phyloP scores from a whole-genome alignment of 2,797 vertebrate species.

The Cynopterus sphinx region DNA sequence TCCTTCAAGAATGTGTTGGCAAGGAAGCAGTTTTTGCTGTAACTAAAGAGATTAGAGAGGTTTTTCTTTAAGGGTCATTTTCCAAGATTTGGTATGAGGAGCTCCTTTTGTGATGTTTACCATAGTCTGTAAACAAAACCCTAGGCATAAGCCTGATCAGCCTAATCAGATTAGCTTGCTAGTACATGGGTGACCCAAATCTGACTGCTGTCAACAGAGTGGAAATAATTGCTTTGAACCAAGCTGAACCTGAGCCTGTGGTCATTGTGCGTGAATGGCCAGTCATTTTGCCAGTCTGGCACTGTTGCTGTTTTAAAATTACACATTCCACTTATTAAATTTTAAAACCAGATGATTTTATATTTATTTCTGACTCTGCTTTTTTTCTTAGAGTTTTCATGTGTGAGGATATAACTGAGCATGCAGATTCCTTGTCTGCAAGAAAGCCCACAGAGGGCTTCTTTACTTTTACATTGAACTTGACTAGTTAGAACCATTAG shows the following conservation, averaged over 20 bases:
- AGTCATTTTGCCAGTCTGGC: not conserved
- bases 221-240: not conserved
- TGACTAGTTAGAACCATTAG: not conserved
- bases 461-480: not conserved
- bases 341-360: not conserved
- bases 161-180: slow-evolving; percentile 31
- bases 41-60: not conserved
- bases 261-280: not conserved
- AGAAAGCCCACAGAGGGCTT: not conserved
- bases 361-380: not conserved
- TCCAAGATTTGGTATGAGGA: not conserved
- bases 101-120: not conserved
- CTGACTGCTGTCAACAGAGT: not conserved
- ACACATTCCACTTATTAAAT: not conserved
- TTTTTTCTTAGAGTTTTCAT: not conserved
- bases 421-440: not conserved
- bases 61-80: slow-evolving; percentile 6
- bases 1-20: slow-evolving; percentile 1
- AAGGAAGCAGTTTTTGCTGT: not conserved
- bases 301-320: not conserved
- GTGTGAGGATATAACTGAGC: not conserved
- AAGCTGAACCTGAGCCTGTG: not conserved
- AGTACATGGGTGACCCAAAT: not conserved
- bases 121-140: not conserved
- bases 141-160: not conserved